Evolutionary conservation across 2,888 invertebrate species (phyloP).

Genomic region (Epicampocera succincta): DNA sequence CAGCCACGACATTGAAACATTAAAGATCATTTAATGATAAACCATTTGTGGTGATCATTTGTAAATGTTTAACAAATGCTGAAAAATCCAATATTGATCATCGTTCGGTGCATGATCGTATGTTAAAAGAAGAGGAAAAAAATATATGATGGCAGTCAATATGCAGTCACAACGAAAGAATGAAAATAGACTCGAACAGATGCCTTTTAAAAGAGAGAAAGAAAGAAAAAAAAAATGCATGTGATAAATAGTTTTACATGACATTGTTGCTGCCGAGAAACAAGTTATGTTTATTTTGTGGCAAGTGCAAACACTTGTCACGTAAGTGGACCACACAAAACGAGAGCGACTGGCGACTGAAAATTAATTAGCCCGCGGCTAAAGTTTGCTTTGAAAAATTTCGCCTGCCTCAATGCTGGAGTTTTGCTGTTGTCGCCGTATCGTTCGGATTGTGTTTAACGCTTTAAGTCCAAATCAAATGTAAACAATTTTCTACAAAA

Average conservation of each 20-base stretch:
- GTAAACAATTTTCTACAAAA: neutral
- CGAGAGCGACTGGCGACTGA: constrained; percentile 15
- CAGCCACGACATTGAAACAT: constrained; percentile 57
- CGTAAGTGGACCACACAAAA: constrained; percentile 43
- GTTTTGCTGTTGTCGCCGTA: neutral
- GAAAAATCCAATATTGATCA: constrained; percentile 36
- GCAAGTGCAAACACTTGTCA: constrained; percentile 44
- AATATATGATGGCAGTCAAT: constrained; percentile 19
- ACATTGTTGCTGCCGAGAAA: constrained; percentile 11
- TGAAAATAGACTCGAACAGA: constrained; percentile 22
- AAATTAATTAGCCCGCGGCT: neutral
- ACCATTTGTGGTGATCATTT: constrained; percentile 67
- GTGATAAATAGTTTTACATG: constrained; percentile 21
- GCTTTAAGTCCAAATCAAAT: neutral
- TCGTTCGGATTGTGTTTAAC: constrained; percentile 15
- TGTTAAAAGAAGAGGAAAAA: neutral
- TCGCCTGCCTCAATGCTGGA: neutral
- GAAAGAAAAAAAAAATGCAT: neutral
- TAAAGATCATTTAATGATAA: constrained; percentile 64
- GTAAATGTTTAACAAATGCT: constrained; percentile 58
- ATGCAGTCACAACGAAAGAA: constrained; percentile 15
- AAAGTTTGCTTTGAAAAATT: neutral
- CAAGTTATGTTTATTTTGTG: constrained; percentile 25
- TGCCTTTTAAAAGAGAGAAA: constrained; percentile 4
- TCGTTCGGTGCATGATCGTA: constrained; percentile 10